A percentile compares a stretch with the other conserved stretches of the same genome.
phyloP scores from a whole-genome alignment of 2,797 vertebrate genomes.

The Kryptopterus vitreolus region DNA sequence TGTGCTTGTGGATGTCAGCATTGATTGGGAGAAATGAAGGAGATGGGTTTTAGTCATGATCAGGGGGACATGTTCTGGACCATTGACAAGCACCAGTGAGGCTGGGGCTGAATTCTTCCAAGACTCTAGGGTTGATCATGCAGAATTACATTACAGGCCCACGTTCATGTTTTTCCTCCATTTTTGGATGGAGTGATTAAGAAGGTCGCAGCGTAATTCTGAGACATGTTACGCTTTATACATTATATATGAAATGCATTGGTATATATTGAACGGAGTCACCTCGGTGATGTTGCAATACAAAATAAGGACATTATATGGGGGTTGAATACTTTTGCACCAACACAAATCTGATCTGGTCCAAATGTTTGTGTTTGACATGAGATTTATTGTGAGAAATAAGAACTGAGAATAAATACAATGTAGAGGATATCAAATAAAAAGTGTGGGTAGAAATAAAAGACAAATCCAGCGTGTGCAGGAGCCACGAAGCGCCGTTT shows the following conservation, averaged over 20 bases:
- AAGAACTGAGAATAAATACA: constrained; percentile 31
- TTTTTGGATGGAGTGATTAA: no score
- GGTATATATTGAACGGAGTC: neutral
- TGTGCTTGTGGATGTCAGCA: neutral
- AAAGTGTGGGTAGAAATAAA: neutral
- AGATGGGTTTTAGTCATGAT: neutral
- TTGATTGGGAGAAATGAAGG: neutral
- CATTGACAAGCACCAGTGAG: neutral
- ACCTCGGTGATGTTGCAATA: neutral
- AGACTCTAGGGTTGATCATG: neutral
- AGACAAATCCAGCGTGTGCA: neutral
- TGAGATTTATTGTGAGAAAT: constrained; percentile 23
- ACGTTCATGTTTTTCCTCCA: no score
- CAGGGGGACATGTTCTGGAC: no score
- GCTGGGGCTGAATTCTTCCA: no score
- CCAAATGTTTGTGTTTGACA: neutral
- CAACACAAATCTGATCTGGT: neutral
- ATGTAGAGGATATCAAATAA: neutral
- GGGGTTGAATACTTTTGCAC: neutral
- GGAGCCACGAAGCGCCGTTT: neutral
- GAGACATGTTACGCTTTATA: no score
- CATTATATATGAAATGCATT: no score
- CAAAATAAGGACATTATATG: neutral
- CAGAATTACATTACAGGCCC: no score
- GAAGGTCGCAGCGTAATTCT: no score